Evolutionary conservation across 2,888 invertebrate species (phyloP).

Genomic region (Nomada goodeniana): DNA sequence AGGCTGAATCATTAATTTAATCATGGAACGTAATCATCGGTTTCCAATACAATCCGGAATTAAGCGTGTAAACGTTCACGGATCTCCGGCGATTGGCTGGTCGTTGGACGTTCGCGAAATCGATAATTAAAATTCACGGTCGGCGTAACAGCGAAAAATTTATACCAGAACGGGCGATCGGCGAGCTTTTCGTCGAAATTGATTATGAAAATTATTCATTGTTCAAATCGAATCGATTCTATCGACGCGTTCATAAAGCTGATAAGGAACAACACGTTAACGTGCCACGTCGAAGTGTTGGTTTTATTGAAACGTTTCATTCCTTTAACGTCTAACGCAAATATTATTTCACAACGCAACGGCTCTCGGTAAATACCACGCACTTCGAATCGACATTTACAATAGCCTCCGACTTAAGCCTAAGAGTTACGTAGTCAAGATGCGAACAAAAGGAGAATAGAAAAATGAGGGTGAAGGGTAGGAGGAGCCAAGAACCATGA

Average conservation of each 20-base stretch:
- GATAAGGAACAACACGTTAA: too few relatives aligned
- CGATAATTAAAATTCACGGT: conserved; percentile 17
- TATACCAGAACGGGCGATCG: background rate
- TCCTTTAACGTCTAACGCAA: background rate
- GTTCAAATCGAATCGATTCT: too few relatives aligned
- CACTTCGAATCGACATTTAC: background rate
- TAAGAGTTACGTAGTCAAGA: background rate
- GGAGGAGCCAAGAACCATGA: background rate
- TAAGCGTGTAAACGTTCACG: conserved; percentile 10
- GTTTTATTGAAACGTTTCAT: background rate
- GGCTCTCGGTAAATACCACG: background rate
- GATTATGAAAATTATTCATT: background rate
- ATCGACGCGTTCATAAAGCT: too few relatives aligned
- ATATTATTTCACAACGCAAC: background rate
- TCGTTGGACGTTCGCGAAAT: background rate
- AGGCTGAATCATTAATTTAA: conserved; percentile 26
- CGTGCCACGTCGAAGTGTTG: too few relatives aligned
- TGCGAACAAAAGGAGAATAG: background rate
- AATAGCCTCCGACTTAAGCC: background rate
- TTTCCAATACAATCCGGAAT: conserved; percentile 30
- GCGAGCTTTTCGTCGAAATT: background rate
- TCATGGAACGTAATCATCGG: conserved; percentile 31
- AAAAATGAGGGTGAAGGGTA: background rate
- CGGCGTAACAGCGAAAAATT: background rate
- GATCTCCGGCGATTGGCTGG: background rate